These are phyloP conservation scores for Scomber colias DNA, from an alignment of 2,113 vertebrate species.

Conservation along the genomic window DNA sequence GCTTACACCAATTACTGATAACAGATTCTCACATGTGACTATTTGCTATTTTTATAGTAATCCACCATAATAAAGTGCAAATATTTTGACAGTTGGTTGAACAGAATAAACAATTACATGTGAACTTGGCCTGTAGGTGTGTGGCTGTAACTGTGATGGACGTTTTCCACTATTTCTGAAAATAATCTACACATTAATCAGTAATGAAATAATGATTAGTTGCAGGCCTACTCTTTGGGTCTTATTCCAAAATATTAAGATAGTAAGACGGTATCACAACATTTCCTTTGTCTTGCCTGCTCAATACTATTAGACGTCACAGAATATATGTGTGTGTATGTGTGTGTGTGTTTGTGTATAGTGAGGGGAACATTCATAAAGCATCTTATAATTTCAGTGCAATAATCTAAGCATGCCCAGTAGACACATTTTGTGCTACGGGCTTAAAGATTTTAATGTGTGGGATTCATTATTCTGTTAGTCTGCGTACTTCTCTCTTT, in stretches of 20 bases:
- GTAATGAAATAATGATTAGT: too few species aligned
- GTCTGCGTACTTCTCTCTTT: constrained; percentile 12
- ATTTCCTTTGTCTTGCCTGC: background rate
- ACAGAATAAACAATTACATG: background rate
- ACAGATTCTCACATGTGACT: too few species aligned
- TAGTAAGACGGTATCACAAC: background rate
- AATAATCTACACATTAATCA: background rate
- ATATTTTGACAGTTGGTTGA: background rate
- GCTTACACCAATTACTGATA: too few species aligned
- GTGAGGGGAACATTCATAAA: constrained; percentile 14
- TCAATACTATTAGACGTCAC: too few species aligned
- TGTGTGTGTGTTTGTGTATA: constrained; percentile 3
- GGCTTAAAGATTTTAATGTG: constrained; percentile 17
- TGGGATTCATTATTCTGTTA: constrained; percentile 25
- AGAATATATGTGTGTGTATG: background rate
- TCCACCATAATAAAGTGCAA: background rate
- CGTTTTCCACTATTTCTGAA: background rate
- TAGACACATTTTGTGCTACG: background rate
- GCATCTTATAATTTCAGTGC: background rate
- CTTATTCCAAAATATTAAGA: background rate
- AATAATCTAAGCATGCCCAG: constrained; percentile 2
- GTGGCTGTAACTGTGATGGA: too few species aligned
- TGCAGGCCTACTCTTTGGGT: too few species aligned
- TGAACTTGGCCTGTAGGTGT: background rate
- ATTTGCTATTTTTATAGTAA: background rate